phyloP scores from a whole-genome alignment of 2,113 vertebrate species.

The Oriolus oriolus region DNA sequence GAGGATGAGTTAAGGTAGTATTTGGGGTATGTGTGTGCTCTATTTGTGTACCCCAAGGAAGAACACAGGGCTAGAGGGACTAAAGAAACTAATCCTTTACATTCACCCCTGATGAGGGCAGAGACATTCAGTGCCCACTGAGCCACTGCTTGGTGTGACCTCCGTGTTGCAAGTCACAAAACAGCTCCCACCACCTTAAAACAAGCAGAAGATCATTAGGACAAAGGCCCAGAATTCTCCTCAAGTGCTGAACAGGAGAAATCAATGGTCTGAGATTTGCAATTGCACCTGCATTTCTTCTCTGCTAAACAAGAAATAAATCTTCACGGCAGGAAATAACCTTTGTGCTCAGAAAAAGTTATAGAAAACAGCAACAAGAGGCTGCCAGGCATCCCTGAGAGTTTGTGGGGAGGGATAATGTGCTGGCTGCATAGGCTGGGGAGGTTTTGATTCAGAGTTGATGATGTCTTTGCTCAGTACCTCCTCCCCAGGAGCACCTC shows the following conservation, averaged over 20 bases:
- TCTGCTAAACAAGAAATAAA: not conserved
- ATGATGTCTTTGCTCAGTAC: not conserved
- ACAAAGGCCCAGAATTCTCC: not conserved
- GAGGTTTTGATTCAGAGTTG: not conserved
- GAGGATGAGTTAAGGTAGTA: not conserved
- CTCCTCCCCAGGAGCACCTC: not conserved
- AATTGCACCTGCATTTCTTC: not conserved
- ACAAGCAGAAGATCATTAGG: not conserved
- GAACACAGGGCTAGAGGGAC: not conserved
- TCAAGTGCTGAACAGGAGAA: not conserved
- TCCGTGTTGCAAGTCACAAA: accelerated
- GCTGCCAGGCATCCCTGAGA: not conserved
- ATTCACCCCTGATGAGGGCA: not conserved
- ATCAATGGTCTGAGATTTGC: not conserved
- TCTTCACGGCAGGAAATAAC: not conserved
- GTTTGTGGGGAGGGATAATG: not conserved
- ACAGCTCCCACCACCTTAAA: not conserved
- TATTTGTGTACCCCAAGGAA: not conserved
- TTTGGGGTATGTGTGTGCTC: not conserved
- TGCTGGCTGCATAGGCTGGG: not conserved
- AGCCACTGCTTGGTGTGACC: not conserved
- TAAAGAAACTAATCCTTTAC: not conserved
- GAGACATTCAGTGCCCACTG: not conserved
- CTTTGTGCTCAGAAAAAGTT: not conserved
- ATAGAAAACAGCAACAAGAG: not conserved